Conservation (phyloP, 2,888 invertebrate genomes). For the Harpagoxenus sublaevis region DNA sequence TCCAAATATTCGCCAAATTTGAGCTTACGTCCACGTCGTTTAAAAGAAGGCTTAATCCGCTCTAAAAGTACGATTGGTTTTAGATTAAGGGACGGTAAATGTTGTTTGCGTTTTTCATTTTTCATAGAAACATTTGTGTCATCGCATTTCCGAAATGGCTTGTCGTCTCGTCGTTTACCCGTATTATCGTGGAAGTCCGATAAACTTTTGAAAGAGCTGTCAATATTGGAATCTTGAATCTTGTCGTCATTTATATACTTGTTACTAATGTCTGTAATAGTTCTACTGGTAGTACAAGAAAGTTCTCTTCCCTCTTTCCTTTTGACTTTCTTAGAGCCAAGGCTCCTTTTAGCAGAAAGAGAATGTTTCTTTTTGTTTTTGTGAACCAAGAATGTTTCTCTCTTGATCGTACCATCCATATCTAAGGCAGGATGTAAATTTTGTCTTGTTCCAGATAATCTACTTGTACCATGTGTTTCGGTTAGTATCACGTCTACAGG, state of each 20-base stretch:
- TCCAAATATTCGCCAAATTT: neutral
- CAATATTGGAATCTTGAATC: neutral
- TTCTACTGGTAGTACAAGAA: neutral
- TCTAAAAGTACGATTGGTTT: slow-evolving; percentile 44
- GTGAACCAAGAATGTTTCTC: neutral
- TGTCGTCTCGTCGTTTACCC: neutral
- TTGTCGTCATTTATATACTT: neutral
- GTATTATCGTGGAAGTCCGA: neutral
- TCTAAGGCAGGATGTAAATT: slow-evolving; percentile 77
- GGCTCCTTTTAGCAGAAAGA: neutral
- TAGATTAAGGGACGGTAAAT: neutral
- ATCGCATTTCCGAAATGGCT: neutral
- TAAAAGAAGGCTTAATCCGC: neutral
- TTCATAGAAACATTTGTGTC: neutral
- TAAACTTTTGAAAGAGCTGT: neutral
- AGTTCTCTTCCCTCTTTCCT: neutral
- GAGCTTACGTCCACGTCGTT: neutral
- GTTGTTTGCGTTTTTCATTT: neutral
- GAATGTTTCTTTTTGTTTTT: neutral
- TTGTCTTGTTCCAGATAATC: neutral
- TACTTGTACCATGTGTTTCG: neutral
- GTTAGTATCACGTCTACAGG: slow-evolving; percentile 74
- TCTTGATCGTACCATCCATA: neutral
- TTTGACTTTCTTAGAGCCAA: neutral
- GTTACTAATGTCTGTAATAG: neutral